phyloP scores from a whole-genome alignment of 1,140 invertebrate species.

The Bradynema listronoti region DNA sequence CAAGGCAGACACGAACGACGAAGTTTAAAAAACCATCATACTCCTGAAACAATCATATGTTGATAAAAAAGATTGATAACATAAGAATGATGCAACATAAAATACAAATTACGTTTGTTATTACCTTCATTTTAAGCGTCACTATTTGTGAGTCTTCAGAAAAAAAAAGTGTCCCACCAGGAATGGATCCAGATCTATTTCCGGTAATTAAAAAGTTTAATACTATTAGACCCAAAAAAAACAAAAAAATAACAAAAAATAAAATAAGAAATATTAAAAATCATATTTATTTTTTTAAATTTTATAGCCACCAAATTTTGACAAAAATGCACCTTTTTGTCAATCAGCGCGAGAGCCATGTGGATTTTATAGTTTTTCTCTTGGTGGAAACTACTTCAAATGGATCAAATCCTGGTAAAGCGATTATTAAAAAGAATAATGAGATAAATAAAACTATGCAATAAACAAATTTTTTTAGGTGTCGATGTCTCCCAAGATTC shows the following conservation, averaged over 20 bases:
- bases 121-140: too few species aligned
- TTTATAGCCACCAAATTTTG: conserved; percentile 32
- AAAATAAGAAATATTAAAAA: conserved; percentile 11
- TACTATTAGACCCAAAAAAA: not conserved
- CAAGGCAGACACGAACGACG: too few species aligned
- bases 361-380: conserved; percentile 40
- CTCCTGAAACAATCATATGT: too few species aligned
- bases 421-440: conserved; percentile 20
- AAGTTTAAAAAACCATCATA: too few species aligned
- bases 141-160: conserved; percentile 3
- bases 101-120: too few species aligned
- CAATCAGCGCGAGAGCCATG: conserved; percentile 32
- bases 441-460: conserved; percentile 15
- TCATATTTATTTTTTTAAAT: not conserved
- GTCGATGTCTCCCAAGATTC: conserved; percentile 22
- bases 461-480: conserved; percentile 26
- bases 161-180: conserved; percentile 7
- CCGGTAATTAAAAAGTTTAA: conserved; percentile 21
- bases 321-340: conserved; percentile 33
- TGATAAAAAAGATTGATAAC: too few species aligned
- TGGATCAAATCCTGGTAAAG: conserved; percentile 46
- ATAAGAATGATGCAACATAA: too few species aligned
- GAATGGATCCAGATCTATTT: conserved; percentile 24
- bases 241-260: too few species aligned
- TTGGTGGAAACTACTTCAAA: conserved; percentile 36